These are phyloP conservation scores for Penaeus japonicus DNA, from an alignment of 1,140 invertebrate genomes.

Conservation along the genomic window DNA sequence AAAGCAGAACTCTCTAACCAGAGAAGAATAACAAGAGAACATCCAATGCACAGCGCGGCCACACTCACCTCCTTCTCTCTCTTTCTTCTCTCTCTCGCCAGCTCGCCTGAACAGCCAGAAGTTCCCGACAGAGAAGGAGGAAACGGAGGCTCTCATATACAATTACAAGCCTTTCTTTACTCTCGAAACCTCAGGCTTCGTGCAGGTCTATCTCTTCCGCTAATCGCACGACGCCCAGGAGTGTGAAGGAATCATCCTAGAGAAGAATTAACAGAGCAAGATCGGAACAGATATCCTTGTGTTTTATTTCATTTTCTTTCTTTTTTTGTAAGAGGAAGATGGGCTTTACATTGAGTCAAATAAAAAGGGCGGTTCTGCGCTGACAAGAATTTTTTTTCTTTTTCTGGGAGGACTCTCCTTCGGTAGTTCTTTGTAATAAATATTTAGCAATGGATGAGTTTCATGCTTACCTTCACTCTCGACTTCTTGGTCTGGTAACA, in stretches of 20 bases:
- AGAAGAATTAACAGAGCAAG: not conserved
- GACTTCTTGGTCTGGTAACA: too few relatives aligned
- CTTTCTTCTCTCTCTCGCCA: constrained; percentile 45
- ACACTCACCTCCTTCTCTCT: not conserved
- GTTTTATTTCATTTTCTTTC: not conserved
- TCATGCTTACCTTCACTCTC: too few relatives aligned
- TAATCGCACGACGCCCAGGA: not conserved
- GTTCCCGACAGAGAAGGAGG: constrained; percentile 60
- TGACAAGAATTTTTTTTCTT: too few relatives aligned
- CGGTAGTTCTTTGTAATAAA: not conserved
- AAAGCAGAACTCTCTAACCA: too few relatives aligned
- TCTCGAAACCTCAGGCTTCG: constrained; percentile 56
- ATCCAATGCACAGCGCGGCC: too few relatives aligned
- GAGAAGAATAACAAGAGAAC: too few relatives aligned
- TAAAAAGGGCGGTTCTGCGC: not conserved
- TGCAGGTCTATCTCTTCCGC: constrained; percentile 61
- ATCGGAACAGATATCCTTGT: not conserved
- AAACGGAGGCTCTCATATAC: constrained; percentile 61
- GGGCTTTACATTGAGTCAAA: not conserved
- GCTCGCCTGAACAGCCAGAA: constrained; percentile 62
- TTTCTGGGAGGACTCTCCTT: not conserved
- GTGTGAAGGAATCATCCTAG: not conserved
- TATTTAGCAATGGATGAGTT: not conserved
- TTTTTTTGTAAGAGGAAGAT: not conserved
- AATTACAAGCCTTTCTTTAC: constrained; percentile 61